Evolutionary conservation across 2,797 vertebrate genomes (phyloP).

Genomic region (Australoheros facetus): DNA sequence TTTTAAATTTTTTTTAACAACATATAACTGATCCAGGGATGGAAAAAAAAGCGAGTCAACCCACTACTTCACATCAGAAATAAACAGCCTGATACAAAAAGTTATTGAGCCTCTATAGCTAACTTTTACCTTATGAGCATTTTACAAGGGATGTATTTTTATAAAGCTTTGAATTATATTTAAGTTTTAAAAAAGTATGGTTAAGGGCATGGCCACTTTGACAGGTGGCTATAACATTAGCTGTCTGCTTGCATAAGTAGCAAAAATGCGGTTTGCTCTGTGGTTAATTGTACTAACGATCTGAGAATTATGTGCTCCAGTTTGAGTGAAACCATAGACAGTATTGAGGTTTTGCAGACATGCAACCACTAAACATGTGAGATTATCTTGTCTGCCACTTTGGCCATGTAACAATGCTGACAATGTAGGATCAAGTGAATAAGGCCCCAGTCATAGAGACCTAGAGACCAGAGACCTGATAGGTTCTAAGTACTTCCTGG

Average conservation of each 20-base stretch:
- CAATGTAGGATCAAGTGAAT: background rate
- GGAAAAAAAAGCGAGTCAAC: background rate
- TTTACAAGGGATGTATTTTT: background rate
- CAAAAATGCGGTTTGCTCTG: background rate
- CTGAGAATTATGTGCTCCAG: background rate
- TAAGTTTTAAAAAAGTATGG: background rate
- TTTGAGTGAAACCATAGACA: background rate
- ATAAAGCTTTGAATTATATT: background rate
- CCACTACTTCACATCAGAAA: background rate
- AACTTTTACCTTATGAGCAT: background rate
- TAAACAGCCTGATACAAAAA: background rate
- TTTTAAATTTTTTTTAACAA: background rate
- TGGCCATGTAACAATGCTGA: background rate
- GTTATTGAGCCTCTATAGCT: background rate
- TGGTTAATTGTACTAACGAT: background rate
- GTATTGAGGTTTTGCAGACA: background rate
- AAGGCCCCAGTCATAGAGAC: rapidly evolving
- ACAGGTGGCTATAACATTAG: background rate
- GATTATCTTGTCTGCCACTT: background rate
- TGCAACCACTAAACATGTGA: background rate
- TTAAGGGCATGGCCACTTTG: background rate
- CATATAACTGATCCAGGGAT: background rate
- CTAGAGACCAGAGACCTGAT: background rate
- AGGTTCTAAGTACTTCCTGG: background rate
- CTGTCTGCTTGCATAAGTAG: background rate